Percentiles rank a stretch among this genome's conserved stretches.
phyloP scores from a whole-genome alignment of 2,113 vertebrate genomes.

The Neomonachus schauinslandi region DNA sequence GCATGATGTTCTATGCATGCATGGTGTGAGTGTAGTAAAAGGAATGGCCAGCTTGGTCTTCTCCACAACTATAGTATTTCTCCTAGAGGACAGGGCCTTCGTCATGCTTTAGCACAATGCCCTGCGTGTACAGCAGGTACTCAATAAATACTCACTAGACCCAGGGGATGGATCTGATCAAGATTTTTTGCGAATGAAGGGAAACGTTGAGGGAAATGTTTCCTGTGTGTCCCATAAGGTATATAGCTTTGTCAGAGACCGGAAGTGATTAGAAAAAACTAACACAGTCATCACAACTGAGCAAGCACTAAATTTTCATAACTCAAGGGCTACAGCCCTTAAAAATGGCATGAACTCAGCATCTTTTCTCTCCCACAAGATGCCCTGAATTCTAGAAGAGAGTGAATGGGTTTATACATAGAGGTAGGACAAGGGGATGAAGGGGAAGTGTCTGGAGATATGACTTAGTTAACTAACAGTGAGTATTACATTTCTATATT shows the following conservation, averaged over 20 bases:
- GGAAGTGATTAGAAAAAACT: conserved; percentile 22
- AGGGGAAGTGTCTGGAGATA: background rate
- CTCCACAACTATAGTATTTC: background rate
- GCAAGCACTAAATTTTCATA: background rate
- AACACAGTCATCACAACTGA: background rate
- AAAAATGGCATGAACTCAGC: background rate
- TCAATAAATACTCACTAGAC: background rate
- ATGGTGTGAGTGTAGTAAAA: background rate
- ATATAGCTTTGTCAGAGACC: background rate
- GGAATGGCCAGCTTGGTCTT: background rate
- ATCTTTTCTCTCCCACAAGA: background rate
- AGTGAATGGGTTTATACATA: background rate
- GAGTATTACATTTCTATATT: background rate
- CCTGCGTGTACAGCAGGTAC: background rate
- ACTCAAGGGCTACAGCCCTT: background rate
- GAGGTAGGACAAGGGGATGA: background rate
- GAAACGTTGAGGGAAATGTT: background rate
- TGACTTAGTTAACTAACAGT: background rate
- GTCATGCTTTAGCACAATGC: no score
- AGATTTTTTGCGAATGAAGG: background rate
- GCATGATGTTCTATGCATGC: background rate
- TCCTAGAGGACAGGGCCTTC: background rate
- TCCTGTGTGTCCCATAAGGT: background rate
- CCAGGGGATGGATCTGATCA: background rate
- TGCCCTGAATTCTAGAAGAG: background rate